phyloP scores from a whole-genome alignment of 2,888 invertebrate species.

The Dorcus parallelipipedus region DNA sequence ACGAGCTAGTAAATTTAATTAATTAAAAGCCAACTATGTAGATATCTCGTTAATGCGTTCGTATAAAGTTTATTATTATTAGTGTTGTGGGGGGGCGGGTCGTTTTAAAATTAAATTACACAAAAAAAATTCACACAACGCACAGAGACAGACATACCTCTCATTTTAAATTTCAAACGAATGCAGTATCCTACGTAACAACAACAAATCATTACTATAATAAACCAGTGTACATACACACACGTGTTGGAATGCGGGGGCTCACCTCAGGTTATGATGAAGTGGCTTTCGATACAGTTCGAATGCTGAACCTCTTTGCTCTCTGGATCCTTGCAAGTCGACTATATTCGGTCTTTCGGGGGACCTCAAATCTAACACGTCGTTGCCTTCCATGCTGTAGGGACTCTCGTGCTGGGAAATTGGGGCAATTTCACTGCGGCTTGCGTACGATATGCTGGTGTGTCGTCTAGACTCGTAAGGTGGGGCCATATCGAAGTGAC shows the following conservation, averaged over 20 bases:
- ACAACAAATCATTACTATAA: constrained; percentile 17
- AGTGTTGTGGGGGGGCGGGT: background rate
- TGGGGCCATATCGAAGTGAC: constrained; percentile 45
- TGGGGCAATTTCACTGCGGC: constrained; percentile 46
- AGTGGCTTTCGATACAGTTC: constrained; percentile 90
- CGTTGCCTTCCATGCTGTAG: constrained; percentile 34
- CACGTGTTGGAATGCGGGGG: constrained; percentile 6
- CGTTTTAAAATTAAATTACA: background rate
- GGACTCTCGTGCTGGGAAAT: constrained; percentile 34
- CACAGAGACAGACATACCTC: constrained; percentile 33
- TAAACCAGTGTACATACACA: constrained; percentile 43
- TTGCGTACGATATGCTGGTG: constrained; percentile 47
- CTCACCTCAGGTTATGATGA: constrained; percentile 78
- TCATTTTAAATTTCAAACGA: constrained; percentile 35
- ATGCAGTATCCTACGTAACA: constrained; percentile 37
- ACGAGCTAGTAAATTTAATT: background rate
- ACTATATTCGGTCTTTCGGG: constrained; percentile 45
- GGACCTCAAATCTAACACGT: constrained; percentile 35
- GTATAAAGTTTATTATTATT: too few relatives aligned
- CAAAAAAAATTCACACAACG: constrained; percentile 17
- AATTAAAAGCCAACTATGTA: background rate
- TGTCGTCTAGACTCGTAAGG: constrained; percentile 45
- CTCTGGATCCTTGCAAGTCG: constrained; percentile 79
- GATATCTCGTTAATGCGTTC: too few relatives aligned
- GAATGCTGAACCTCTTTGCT: constrained; percentile 92